Percentiles rank a stretch among this genome's conserved stretches.
Conservation (phyloP, 2,113 vertebrate genomes). For the Catharus bicknelli region DNA sequence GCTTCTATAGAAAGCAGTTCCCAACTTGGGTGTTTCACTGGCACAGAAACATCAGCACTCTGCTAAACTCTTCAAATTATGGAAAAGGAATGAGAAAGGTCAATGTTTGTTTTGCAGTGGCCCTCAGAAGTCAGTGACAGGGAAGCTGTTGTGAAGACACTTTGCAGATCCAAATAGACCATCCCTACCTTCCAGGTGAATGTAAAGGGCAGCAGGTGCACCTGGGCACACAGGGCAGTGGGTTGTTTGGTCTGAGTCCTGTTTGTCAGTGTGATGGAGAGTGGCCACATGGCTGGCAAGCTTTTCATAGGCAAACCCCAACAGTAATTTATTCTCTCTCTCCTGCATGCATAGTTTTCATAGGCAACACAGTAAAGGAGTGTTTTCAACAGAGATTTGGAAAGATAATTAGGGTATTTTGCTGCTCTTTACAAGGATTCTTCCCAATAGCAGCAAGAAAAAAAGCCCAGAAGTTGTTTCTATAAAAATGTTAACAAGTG, state of each 20-base stretch:
- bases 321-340: neutral
- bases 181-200: neutral
- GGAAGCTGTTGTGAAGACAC: neutral
- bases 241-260: neutral
- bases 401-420: neutral
- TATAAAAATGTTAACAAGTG: conserved; percentile 38
- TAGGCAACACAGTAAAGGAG: neutral
- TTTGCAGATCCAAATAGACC: neutral
- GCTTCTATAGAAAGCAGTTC: neutral
- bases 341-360: neutral
- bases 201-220: neutral
- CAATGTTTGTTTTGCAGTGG: neutral
- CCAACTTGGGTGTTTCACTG: neutral
- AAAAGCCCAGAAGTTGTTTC: neutral
- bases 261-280: neutral
- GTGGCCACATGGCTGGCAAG: neutral
- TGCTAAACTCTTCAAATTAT: neutral
- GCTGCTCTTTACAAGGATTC: neutral
- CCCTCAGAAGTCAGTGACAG: neutral
- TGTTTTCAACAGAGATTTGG: neutral
- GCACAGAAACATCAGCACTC: neutral
- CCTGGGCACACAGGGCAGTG: neutral
- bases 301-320: neutral
- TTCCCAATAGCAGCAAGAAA: neutral
- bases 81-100: neutral